A percentile compares a stretch with the other conserved stretches of the same genome.
Evolutionary conservation across 2,888 invertebrate species (phyloP).

Genomic region (Psylliodes chrysocephalus): DNA sequence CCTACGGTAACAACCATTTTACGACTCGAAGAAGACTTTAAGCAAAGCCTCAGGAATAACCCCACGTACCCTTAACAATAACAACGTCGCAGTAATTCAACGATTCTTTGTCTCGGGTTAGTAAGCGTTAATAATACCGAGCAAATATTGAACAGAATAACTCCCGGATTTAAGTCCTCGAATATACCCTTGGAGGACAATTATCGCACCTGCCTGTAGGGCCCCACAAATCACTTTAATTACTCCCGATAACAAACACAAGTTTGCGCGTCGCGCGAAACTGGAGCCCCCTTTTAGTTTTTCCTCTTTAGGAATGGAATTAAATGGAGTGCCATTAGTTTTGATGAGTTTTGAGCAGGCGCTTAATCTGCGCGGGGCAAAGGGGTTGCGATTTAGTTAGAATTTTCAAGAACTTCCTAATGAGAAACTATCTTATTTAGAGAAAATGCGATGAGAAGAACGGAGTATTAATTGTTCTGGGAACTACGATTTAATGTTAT

Average conservation of each 20-base stretch:
- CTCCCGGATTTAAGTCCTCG: constrained; percentile 19
- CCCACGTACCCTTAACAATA: constrained; percentile 12
- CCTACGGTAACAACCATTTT: constrained; percentile 19
- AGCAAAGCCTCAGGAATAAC: constrained; percentile 14
- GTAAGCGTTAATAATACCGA: constrained; percentile 28
- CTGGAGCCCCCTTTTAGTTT: constrained; percentile 28
- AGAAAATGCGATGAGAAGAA: background rate
- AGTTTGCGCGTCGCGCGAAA: constrained; percentile 18
- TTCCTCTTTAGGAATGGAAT: constrained; percentile 25
- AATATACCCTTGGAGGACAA: constrained; percentile 52
- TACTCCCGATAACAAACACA: constrained; percentile 53
- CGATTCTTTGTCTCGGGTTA: constrained; percentile 25
- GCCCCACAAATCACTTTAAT: constrained; percentile 59
- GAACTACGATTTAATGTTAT: too few species aligned
- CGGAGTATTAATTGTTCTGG: too few species aligned
- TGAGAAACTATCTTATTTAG: constrained; percentile 26
- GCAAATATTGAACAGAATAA: constrained; percentile 28
- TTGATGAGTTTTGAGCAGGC: constrained; percentile 8
- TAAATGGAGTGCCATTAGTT: constrained; percentile 25
- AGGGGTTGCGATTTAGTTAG: constrained; percentile 8
- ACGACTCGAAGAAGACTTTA: constrained; percentile 19
- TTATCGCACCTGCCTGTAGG: constrained; percentile 54
- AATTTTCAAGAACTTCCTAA: constrained; percentile 17
- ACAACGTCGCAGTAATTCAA: constrained; percentile 24
- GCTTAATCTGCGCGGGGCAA: background rate